Evolutionary conservation across 2,113 vertebrate species (phyloP).

Genomic region (Ornithorhynchus anatinus): DNA sequence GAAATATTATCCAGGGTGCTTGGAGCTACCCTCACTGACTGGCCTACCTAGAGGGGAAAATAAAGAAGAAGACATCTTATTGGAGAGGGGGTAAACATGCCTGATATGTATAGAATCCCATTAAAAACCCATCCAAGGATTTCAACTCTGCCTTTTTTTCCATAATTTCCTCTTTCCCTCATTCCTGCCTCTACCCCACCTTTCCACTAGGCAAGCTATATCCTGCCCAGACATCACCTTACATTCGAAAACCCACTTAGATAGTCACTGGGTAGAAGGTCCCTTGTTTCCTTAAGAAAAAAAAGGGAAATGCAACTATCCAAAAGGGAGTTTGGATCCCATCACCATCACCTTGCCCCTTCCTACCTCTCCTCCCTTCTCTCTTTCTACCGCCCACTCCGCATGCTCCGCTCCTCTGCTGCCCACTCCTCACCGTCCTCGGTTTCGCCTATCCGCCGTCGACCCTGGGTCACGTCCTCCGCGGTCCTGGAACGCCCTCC

Average conservation of each 20-base stretch:
- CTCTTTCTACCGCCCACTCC: too few relatives aligned
- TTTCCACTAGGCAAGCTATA: neutral
- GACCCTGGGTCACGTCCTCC: too few relatives aligned
- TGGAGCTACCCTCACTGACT: neutral
- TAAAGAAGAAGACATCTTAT: neutral
- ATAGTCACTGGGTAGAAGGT: neutral
- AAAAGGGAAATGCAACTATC: too few relatives aligned
- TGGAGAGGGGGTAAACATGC: neutral
- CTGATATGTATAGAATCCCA: neutral
- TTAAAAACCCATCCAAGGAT: neutral
- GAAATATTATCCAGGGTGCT: neutral
- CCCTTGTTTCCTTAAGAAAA: neutral
- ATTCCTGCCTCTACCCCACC: neutral
- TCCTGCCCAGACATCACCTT: neutral
- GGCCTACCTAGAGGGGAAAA: neutral
- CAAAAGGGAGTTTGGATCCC: too few relatives aligned
- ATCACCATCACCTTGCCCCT: too few relatives aligned
- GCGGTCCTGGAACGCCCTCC: too few relatives aligned
- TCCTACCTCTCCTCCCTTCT: too few relatives aligned
- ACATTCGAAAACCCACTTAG: neutral
- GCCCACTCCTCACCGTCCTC: too few relatives aligned
- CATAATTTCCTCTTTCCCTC: too few relatives aligned
- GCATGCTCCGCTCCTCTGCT: too few relatives aligned
- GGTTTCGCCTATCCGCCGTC: too few relatives aligned
- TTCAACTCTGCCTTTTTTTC: too few relatives aligned